These are phyloP conservation scores for Danionella cerebrum DNA, from an alignment of 2,113 vertebrate genomes.

Conservation along the genomic window DNA sequence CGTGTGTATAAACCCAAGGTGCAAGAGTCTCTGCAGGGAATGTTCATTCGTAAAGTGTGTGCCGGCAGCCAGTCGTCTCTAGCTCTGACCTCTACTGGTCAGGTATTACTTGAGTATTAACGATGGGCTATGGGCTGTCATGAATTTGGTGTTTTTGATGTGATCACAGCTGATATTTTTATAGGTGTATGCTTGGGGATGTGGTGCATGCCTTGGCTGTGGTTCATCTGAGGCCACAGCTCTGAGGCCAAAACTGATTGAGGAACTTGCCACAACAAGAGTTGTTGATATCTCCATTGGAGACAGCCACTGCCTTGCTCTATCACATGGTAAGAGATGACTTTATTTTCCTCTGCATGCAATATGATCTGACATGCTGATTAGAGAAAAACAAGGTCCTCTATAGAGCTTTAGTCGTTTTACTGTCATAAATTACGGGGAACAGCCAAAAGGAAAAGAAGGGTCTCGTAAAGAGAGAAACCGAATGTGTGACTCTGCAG, in stretches of 20 bases:
- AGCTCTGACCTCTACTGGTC: slow-evolving; percentile 71
- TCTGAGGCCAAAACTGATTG: slow-evolving; percentile 85
- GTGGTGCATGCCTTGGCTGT: slow-evolving; percentile 91
- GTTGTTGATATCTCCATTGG: slow-evolving; percentile 96
- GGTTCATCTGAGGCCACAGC: slow-evolving; percentile 95
- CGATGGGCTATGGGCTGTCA: not conserved
- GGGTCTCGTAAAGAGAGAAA: too few species aligned
- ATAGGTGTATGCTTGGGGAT: slow-evolving; percentile 95
- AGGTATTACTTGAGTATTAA: slow-evolving; percentile 47
- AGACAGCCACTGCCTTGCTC: slow-evolving; percentile 93
- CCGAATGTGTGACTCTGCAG: too few species aligned
- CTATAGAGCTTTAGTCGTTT: too few species aligned
- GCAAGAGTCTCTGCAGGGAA: slow-evolving; percentile 68
- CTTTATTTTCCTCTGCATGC: too few species aligned
- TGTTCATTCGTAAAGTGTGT: slow-evolving; percentile 72
- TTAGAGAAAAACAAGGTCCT: too few species aligned
- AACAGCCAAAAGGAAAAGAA: too few species aligned
- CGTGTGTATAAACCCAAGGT: slow-evolving; percentile 72
- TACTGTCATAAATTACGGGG: too few species aligned
- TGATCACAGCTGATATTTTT: not conserved
- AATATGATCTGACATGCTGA: too few species aligned
- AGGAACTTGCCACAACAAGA: slow-evolving; percentile 89
- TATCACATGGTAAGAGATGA: slow-evolving; percentile 86
- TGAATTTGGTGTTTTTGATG: not conserved
- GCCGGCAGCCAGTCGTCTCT: slow-evolving; percentile 73